A percentile compares a stretch with the other conserved stretches of the same genome.
These are phyloP conservation scores for Ochropleura leucogaster DNA, from an alignment of 2,888 invertebrate genomes.

Conservation along the genomic window DNA sequence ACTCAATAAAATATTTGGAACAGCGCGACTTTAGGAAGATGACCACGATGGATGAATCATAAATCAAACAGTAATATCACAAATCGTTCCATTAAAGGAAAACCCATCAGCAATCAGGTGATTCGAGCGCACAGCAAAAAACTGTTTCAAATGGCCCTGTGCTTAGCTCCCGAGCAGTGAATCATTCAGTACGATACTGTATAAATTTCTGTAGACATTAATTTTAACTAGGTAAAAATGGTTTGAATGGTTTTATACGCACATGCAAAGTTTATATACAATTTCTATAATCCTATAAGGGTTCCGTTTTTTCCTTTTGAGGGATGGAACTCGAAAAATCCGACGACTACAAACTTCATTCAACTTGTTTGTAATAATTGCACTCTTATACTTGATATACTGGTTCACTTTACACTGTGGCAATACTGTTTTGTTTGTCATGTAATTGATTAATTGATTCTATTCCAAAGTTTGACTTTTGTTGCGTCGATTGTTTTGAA, in stretches of 20 bases:
- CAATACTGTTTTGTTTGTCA: conserved; percentile 30
- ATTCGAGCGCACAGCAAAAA: conserved; percentile 43
- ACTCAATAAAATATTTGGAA: background rate
- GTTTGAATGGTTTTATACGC: too few species aligned
- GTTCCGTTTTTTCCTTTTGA: too few species aligned
- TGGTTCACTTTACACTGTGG: background rate
- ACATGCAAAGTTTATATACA: too few species aligned
- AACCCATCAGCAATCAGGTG: conserved; percentile 42
- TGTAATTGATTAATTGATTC: conserved; percentile 15
- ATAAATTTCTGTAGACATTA: background rate
- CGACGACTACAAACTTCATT: background rate
- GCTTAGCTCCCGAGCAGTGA: conserved; percentile 38
- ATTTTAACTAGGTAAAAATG: background rate
- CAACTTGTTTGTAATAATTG: background rate
- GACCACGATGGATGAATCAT: conserved; percentile 17
- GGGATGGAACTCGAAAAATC: background rate
- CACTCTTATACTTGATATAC: background rate
- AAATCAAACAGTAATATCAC: conserved; percentile 27
- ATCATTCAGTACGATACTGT: conserved; percentile 40
- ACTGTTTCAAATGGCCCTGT: conserved; percentile 26
- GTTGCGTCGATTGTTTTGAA: conserved; percentile 16
- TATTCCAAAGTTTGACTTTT: conserved; percentile 12
- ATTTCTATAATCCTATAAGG: too few species aligned
- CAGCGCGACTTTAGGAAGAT: background rate
- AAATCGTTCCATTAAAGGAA: conserved; percentile 34